Base-by-base conservation (phyloP, 2,888 invertebrate species). In the Synanthedon myopaeformis region DNA sequence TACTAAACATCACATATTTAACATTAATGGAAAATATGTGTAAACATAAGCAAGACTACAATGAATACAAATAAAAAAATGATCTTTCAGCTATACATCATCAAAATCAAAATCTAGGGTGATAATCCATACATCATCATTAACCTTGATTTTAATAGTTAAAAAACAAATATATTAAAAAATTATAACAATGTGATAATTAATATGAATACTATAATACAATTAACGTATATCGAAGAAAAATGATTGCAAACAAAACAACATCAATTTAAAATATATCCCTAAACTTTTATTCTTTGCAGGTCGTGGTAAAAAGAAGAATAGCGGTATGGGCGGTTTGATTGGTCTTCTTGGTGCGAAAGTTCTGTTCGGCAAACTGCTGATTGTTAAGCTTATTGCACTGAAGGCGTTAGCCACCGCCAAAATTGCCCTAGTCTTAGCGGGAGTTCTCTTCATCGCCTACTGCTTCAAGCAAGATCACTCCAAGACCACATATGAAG, bases 371-470 rank as follows among this genome's bases (percentile, higher is more conserved):
- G 85, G 85, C 4, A 87, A 87, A 52, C 89, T 95, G 54, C 88
- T 95, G 76, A 93, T 94, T 74, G 85, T 95, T 69, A 95, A 95
- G 79, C 86, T 95, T 48, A 88, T 95, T 57, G 94, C 95, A 10
- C 90, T 95, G 78, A 95, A 95, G 79, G 95, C 95, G 8, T 88
- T 95, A 55, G 89, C 94, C 49, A 90, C 94, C 59, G 94, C 94
- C 62, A 95, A 95, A 86, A 90, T 95, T 61, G 95, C 95, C 0
- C 80, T 95, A 8, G 89, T 94, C 60, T 89, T 95, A 48, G 91
- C 93, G 45, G 90, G 90, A 54, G 90, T 95, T 62, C 91, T 95
- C 64, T 80, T 86, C 60, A 77, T 80, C 0, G 86, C 86, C 2
- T 83, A 75, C 69, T 85, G 86, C 56, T 58, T 87, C 62, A 87